A percentile compares a stretch with the other conserved stretches of the same genome.
phyloP scores from a whole-genome alignment of 1,140 invertebrate genomes.

The Apis laboriosa region DNA sequence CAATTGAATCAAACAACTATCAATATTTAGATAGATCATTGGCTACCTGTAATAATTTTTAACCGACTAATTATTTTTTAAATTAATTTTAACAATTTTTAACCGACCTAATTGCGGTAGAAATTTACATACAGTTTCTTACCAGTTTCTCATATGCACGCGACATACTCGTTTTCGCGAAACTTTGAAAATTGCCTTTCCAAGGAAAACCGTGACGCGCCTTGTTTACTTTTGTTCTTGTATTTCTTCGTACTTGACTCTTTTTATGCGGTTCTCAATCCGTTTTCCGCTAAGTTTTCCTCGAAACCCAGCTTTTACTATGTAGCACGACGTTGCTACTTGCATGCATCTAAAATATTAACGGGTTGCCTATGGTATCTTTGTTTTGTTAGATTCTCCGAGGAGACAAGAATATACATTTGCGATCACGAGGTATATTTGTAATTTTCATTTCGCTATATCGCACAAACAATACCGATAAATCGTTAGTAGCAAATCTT shows the following conservation, averaged over 20 bases:
- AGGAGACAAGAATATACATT: not conserved
- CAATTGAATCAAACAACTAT: conserved; percentile 3
- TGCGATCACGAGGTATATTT: too few relatives aligned
- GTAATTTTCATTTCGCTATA: not conserved
- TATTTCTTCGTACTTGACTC: not conserved
- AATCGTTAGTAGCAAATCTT: not conserved
- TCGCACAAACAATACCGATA: not conserved
- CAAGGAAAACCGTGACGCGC: not conserved
- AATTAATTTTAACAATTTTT: too few relatives aligned
- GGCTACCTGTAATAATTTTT: not conserved
- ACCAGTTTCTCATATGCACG: not conserved
- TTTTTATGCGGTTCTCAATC: not conserved
- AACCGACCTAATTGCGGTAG: conserved; percentile 15
- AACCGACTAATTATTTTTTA: too few relatives aligned
- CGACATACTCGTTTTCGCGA: not conserved
- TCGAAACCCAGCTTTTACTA: not conserved
- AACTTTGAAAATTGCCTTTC: conserved; percentile 2
- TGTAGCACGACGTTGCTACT: not conserved
- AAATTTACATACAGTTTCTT: conserved; percentile 23
- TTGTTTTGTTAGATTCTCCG: not conserved
- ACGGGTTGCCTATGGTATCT: not conserved
- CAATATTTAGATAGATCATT: not conserved
- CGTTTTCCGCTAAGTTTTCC: not conserved
- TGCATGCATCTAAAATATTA: not conserved
- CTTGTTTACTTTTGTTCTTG: not conserved